Conservation (phyloP, 2,888 invertebrate species). For the Andricus curvator region DNA sequence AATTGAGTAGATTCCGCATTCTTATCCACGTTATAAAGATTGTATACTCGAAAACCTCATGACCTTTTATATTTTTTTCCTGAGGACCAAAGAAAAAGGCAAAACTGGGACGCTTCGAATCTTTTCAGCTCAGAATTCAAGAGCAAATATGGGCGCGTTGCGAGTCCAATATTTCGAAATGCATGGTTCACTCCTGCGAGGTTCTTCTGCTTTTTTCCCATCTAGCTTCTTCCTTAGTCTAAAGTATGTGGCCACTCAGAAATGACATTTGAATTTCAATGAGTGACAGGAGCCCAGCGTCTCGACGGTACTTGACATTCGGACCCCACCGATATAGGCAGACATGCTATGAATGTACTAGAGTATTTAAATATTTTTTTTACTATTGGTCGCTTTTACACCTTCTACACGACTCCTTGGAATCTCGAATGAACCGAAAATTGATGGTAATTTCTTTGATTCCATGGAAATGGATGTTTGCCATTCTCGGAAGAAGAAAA, state of each 20-base stretch:
- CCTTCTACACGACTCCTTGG: conserved; percentile 40
- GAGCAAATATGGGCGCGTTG: conserved; percentile 67
- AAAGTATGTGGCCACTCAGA: conserved; percentile 60
- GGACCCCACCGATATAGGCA: conserved; percentile 4
- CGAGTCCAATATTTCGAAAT: conserved; percentile 62
- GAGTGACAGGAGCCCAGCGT: conserved; percentile 48
- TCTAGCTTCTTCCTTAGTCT: conserved; percentile 52
- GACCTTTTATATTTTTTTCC: neutral
- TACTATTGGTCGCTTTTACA: conserved; percentile 47
- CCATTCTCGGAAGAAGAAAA: conserved; percentile 2
- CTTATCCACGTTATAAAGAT: neutral
- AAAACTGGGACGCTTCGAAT: conserved; percentile 48
- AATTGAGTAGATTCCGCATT: neutral
- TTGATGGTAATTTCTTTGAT: conserved; percentile 57
- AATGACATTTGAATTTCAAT: conserved; percentile 67
- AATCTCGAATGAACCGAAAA: conserved; percentile 59
- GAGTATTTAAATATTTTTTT: conserved; percentile 15
- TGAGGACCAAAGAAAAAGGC: neutral
- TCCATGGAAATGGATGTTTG: conserved; percentile 57
- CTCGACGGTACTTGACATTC: conserved; percentile 20
- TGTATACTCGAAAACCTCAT: neutral
- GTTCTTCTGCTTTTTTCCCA: neutral
- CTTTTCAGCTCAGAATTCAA: conserved; percentile 59
- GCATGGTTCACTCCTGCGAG: conserved; percentile 50
- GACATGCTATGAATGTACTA: conserved; percentile 31